phyloP scores from a whole-genome alignment of 2,797 vertebrate species.

The Tragopan temminckii region DNA sequence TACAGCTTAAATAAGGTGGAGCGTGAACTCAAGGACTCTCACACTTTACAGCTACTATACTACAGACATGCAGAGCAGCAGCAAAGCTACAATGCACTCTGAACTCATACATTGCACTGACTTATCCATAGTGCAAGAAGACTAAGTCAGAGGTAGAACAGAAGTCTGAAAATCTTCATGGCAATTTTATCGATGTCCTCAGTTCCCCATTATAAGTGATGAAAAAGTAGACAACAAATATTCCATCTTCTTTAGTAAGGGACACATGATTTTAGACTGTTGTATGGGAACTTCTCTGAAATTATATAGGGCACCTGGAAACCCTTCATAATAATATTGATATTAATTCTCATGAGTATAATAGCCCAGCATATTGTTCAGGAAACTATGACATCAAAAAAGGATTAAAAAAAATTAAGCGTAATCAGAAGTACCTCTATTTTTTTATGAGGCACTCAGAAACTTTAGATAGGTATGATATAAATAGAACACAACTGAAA shows the following conservation, averaged over 20 bases:
- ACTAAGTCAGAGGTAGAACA: neutral
- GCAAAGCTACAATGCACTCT: neutral
- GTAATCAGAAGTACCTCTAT: rapidly evolving
- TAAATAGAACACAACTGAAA: neutral
- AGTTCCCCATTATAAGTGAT: neutral
- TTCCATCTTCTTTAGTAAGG: neutral
- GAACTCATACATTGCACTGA: neutral
- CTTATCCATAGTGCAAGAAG: neutral
- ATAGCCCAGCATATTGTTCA: neutral
- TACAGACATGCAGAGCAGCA: neutral
- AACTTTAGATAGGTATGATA: neutral
- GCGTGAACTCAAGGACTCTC: neutral
- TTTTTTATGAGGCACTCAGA: neutral
- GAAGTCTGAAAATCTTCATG: neutral
- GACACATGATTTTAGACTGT: neutral
- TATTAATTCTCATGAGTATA: no score
- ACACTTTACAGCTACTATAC: neutral
- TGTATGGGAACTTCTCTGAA: neutral
- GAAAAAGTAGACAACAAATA: neutral
- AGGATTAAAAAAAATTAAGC: neutral
- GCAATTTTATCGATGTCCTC: neutral
- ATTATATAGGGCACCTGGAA: no score
- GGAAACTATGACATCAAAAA: neutral
- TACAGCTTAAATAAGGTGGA: neutral
- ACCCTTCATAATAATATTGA: no score